These are phyloP conservation scores for Nephila pilipes DNA, from an alignment of 1,140 invertebrate species.

Conservation along the genomic window DNA sequence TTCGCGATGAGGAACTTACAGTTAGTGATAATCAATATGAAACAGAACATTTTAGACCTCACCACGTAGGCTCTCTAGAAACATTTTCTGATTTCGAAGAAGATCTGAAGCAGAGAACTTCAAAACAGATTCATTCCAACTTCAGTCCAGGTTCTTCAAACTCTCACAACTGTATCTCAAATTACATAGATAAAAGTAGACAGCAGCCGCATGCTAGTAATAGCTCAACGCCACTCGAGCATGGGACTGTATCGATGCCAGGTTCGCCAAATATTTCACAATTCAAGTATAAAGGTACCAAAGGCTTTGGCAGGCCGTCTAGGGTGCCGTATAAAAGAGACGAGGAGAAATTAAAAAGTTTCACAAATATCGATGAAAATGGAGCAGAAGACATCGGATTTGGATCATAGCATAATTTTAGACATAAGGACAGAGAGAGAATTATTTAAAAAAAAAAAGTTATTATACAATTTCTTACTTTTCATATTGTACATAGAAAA, in stretches of 20 bases:
- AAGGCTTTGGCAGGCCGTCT: slow-evolving; percentile 58
- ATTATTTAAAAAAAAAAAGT: too few species aligned
- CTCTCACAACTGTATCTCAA: background rate
- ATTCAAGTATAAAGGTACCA: slow-evolving; percentile 75
- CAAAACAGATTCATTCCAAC: background rate
- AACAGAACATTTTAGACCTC: background rate
- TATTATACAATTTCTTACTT: slow-evolving; percentile 15
- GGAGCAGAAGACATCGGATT: background rate
- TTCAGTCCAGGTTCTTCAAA: background rate
- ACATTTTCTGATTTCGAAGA: slow-evolving; percentile 53
- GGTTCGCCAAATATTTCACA: slow-evolving; percentile 67
- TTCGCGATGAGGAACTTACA: slow-evolving; percentile 65
- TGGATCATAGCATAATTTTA: background rate
- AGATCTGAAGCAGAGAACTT: slow-evolving; percentile 19
- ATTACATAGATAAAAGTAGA: slow-evolving; percentile 17
- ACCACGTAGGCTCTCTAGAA: background rate
- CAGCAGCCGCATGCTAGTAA: background rate
- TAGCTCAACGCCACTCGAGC: background rate
- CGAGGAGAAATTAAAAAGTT: slow-evolving; percentile 1
- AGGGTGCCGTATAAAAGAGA: slow-evolving; percentile 11
- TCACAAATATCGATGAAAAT: slow-evolving; percentile 11
- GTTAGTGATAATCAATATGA: slow-evolving; percentile 38
- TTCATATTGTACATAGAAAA: background rate
- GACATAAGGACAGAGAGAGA: background rate
- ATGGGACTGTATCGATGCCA: background rate